Conservation (phyloP, 2,797 vertebrate genomes). For the Eulemur albifrons region DNA sequence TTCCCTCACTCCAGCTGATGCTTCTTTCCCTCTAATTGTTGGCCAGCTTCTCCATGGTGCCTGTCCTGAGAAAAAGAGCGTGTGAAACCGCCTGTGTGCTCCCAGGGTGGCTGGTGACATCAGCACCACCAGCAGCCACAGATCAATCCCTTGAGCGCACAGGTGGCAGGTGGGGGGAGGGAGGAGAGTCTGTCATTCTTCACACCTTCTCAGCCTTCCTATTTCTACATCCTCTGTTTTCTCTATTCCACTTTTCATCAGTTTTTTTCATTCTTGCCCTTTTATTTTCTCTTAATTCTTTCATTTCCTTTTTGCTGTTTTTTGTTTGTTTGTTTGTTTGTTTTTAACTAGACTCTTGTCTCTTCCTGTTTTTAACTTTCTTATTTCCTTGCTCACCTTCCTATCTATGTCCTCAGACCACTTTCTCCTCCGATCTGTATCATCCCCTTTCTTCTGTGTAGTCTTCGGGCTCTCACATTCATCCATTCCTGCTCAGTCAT, state of each 20-base stretch:
- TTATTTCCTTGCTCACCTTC: neutral
- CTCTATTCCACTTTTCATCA: neutral
- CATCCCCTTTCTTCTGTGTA: too few relatives aligned
- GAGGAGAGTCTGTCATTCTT: neutral
- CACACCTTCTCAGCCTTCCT: neutral
- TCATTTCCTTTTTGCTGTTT: neutral
- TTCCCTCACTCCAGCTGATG: neutral
- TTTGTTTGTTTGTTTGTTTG: too few relatives aligned
- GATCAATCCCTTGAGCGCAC: too few relatives aligned
- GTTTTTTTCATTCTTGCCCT: neutral
- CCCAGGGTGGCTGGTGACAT: neutral
- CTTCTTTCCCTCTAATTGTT: neutral
- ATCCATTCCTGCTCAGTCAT: neutral
- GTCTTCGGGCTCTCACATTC: neutral
- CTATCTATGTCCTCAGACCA: neutral
- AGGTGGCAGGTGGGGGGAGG: accelerated
- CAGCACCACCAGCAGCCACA: neutral
- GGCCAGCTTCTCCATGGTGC: neutral
- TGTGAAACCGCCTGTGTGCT: neutral
- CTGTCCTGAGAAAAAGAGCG: neutral
- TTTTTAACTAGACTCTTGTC: neutral
- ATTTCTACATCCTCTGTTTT: neutral
- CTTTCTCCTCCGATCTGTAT: neutral
- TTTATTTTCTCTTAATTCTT: neutral
- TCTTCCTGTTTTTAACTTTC: neutral